Percentiles rank a stretch among this genome's conserved stretches.
These are phyloP conservation scores for Zaprionus kolodkinae DNA, from an alignment of 1,140 invertebrate species.

Conservation along the genomic window DNA sequence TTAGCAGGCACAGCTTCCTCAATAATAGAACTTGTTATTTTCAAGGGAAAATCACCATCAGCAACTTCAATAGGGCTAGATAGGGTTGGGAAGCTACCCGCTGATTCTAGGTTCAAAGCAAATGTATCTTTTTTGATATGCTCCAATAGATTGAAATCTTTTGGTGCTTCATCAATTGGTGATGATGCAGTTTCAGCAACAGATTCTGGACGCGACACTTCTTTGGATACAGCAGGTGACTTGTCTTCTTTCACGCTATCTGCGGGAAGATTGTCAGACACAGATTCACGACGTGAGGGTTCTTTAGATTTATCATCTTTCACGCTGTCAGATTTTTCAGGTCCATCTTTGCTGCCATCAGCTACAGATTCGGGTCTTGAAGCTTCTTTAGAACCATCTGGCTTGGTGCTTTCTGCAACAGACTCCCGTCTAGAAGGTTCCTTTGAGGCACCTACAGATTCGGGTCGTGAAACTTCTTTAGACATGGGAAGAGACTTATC, in stretches of 20 bases:
- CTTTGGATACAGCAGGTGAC: constrained; percentile 49
- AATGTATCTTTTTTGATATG: constrained; percentile 33
- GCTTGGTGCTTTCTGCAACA: constrained; percentile 25
- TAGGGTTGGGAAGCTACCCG: constrained; percentile 52
- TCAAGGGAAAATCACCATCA: constrained; percentile 57
- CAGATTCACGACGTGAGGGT: constrained; percentile 30
- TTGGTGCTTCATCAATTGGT: constrained; percentile 59
- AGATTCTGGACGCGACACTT: constrained; percentile 56
- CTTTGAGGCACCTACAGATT: constrained; percentile 14
- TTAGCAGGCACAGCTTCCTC: background rate
- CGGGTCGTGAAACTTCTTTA: constrained; percentile 33
- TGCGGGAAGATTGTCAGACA: background rate
- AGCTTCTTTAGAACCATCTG: constrained; percentile 26
- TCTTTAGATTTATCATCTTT: constrained; percentile 32
- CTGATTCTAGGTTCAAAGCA: constrained; percentile 27
- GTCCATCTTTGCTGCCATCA: constrained; percentile 25
- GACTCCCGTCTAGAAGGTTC: constrained; percentile 31
- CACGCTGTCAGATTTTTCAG: background rate
- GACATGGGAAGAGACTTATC: constrained; percentile 34
- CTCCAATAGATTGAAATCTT: constrained; percentile 38
- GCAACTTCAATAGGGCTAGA: constrained; percentile 75
- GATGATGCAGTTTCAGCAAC: constrained; percentile 55
- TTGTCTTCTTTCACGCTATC: constrained; percentile 43
- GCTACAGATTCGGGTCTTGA: constrained; percentile 34
- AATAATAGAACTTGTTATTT: background rate